Percentiles rank a stretch among this genome's conserved stretches.
phyloP scores from a whole-genome alignment of 2,797 vertebrate genomes.

The Brachymystax lenok region DNA sequence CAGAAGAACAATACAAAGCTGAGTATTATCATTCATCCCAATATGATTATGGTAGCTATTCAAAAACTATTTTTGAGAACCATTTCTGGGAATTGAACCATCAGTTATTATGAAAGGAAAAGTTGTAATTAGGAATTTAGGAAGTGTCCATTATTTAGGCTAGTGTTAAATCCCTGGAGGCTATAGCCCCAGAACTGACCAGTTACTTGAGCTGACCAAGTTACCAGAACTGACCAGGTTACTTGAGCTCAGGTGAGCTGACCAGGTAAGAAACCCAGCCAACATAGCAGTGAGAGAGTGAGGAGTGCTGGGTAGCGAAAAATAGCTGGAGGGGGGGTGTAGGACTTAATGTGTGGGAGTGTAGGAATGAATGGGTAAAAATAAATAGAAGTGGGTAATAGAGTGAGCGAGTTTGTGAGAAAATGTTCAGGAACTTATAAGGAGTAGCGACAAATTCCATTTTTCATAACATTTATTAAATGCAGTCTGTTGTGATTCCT shows the following conservation, averaged over 20 bases:
- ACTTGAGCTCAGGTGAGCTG: no score
- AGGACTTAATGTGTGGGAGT: background rate
- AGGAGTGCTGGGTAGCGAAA: no score
- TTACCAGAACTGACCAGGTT: no score
- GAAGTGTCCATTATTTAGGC: no score
- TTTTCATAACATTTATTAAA: constrained; percentile 73
- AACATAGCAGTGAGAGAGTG: no score
- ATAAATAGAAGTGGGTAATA: constrained; percentile 35
- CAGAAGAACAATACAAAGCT: background rate
- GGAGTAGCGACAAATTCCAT: constrained; percentile 57
- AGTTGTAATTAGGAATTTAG: no score
- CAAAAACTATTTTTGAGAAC: background rate
- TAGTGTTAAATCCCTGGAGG: no score
- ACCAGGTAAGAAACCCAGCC: no score
- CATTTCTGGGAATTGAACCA: background rate
- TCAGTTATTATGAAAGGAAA: no score
- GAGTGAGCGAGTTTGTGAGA: constrained; percentile 44
- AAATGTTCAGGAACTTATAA: constrained; percentile 42
- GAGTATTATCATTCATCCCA: constrained; percentile 14
- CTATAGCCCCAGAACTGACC: background rate
- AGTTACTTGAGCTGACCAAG: no score
- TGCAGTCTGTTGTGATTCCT: constrained; percentile 59
- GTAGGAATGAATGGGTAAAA: background rate
- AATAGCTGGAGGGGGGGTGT: no score
- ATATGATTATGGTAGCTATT: constrained; percentile 25